These are phyloP conservation scores for Drosophila histrio DNA, from an alignment of 2,888 invertebrate species.

Conservation along the genomic window DNA sequence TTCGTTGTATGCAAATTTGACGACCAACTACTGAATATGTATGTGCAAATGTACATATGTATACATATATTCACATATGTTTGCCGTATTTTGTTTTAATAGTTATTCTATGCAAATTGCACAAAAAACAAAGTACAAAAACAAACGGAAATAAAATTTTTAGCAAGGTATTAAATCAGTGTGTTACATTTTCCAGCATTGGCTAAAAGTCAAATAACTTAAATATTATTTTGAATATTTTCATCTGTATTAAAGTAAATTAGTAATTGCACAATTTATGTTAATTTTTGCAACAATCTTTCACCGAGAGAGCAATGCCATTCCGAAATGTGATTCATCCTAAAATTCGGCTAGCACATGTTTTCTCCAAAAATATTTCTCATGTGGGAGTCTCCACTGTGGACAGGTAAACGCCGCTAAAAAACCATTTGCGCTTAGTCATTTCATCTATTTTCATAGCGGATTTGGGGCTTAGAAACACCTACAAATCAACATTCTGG, in stretches of 20 bases:
- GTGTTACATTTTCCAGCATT: neutral
- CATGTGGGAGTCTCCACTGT: constrained; percentile 52
- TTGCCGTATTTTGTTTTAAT: constrained; percentile 29
- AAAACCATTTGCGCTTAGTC: constrained; percentile 61
- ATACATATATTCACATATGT: constrained; percentile 24
- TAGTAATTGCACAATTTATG: constrained; percentile 2
- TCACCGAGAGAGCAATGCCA: constrained; percentile 15
- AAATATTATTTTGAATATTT: neutral
- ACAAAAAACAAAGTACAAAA: constrained; percentile 17
- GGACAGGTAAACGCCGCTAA: constrained; percentile 47
- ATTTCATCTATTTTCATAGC: constrained; percentile 61
- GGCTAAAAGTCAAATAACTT: neutral
- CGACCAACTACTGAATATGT: constrained; percentile 18
- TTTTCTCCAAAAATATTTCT: constrained; percentile 51
- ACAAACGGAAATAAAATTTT: constrained; percentile 56
- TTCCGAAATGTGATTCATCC: constrained; percentile 40
- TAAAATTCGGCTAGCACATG: constrained; percentile 28
- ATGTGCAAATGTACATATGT: constrained; percentile 1
- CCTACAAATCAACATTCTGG: constrained; percentile 50
- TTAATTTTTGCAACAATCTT: constrained; percentile 11
- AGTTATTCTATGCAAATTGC: constrained; percentile 64
- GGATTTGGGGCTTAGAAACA: constrained; percentile 71
- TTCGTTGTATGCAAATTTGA: constrained; percentile 55
- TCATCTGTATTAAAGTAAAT: neutral
- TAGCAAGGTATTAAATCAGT: constrained; percentile 10